A percentile compares a stretch with the other conserved stretches of the same genome.
Conservation (phyloP, 2,797 vertebrate species). For the Aplochiton taeniatus region DNA sequence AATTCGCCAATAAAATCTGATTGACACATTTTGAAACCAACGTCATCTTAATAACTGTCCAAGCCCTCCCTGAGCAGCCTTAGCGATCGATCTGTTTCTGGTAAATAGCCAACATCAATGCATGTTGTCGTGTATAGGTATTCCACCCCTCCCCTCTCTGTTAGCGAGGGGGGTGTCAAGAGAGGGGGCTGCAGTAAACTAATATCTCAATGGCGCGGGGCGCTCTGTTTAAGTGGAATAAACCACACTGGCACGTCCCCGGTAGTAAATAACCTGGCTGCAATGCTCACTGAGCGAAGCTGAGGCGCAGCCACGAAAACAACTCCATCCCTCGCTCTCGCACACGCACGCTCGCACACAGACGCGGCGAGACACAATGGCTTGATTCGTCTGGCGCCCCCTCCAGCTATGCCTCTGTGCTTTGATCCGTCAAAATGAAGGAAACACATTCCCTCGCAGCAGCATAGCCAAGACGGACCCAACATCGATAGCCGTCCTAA, state of each 20-base stretch:
- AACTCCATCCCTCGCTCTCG: slow-evolving; percentile 21
- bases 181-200: slow-evolving; percentile 13
- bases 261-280: slow-evolving; percentile 42
- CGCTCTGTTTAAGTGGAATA: slow-evolving; percentile 25
- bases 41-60: slow-evolving; percentile 7
- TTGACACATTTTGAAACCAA: slow-evolving; percentile 18
- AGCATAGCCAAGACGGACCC: slow-evolving; percentile 33
- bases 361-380: slow-evolving; percentile 32
- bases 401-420: slow-evolving; percentile 43
- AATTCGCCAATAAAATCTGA: slow-evolving; percentile 26
- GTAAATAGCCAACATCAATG: slow-evolving; percentile 12
- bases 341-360: slow-evolving; percentile 23
- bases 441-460: slow-evolving; percentile 30
- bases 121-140: slow-evolving; percentile 10
- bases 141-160: slow-evolving; percentile 8
- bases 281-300: slow-evolving; percentile 30
- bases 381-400: slow-evolving; percentile 48
- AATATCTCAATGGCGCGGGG: slow-evolving; percentile 28
- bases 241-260: slow-evolving; percentile 41
- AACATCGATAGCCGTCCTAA: slow-evolving; percentile 50
- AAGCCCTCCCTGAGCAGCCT: background rate
- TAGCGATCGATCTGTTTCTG: slow-evolving; percentile 14
- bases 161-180: slow-evolving; percentile 10
- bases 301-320: slow-evolving; percentile 24
- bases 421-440: slow-evolving; percentile 70